These are phyloP conservation scores for Poeciliopsis presidionis DNA, from an alignment of 2,797 vertebrate species.

Conservation along the genomic window DNA sequence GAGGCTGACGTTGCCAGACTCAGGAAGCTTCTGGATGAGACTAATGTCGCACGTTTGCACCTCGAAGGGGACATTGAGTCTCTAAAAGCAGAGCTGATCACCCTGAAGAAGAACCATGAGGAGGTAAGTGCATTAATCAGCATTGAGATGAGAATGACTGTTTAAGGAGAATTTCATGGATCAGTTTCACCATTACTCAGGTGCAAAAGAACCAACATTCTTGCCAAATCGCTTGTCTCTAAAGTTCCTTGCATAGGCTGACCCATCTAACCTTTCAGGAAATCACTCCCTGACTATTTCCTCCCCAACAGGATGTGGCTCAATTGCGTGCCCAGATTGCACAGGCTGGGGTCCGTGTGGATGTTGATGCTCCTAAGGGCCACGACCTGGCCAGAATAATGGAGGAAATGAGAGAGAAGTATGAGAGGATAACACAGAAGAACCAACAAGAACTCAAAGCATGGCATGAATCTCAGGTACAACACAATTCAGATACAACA, in stretches of 20 bases:
- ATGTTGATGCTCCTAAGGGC: slow-evolving; percentile 89
- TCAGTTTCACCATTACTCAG: background rate
- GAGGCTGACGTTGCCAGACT: slow-evolving; percentile 79
- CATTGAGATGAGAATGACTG: background rate
- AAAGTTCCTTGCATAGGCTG: slow-evolving; percentile 36
- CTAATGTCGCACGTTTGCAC: slow-evolving; percentile 81
- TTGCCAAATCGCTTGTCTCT: slow-evolving; percentile 28
- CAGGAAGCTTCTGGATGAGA: slow-evolving; percentile 86
- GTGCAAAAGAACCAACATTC: background rate
- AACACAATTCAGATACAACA: background rate
- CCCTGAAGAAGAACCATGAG: slow-evolving; percentile 84
- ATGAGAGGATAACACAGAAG: slow-evolving; percentile 87
- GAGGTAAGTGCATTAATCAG: slow-evolving; percentile 24
- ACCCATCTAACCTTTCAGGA: slow-evolving; percentile 32
- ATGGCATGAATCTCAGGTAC: slow-evolving; percentile 86
- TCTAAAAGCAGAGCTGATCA: slow-evolving; percentile 84
- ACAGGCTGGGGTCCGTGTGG: slow-evolving; percentile 83
- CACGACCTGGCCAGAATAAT: slow-evolving; percentile 87
- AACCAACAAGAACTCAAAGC: slow-evolving; percentile 88
- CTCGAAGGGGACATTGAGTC: slow-evolving; percentile 85
- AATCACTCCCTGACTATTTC: slow-evolving; percentile 60
- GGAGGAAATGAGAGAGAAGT: slow-evolving; percentile 89
- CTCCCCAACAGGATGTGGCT: slow-evolving; percentile 79
- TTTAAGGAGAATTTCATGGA: background rate
- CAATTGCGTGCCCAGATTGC: slow-evolving; percentile 83